phyloP scores from a whole-genome alignment of 2,797 vertebrate species.

The Cuculus canorus region DNA sequence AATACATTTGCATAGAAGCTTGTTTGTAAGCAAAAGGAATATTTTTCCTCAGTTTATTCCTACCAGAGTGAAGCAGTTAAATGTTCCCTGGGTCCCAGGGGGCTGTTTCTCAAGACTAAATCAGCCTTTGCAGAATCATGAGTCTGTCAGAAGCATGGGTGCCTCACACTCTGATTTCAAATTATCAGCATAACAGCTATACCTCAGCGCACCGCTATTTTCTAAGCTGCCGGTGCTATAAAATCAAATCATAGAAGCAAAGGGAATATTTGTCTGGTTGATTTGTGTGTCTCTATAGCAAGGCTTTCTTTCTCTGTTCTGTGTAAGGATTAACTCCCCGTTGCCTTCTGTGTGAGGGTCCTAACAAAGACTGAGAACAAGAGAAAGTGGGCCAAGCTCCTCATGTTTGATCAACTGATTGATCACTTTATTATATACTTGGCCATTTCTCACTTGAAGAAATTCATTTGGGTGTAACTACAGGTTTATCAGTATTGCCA shows the following conservation, averaged over 20 bases:
- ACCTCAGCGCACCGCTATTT: background rate
- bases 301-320: background rate
- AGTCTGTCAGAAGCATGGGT: background rate
- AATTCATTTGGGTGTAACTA: slow-evolving; percentile 46
- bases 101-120: background rate
- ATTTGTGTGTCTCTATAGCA: background rate
- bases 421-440: background rate
- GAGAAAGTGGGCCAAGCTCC: background rate
- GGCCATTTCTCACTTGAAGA: background rate
- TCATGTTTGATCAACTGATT: background rate
- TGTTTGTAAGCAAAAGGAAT: background rate
- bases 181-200: background rate
- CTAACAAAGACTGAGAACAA: background rate
- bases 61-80: background rate
- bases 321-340: fast-evolving
- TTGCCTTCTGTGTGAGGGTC: background rate
- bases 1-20: background rate
- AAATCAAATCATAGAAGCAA: background rate
- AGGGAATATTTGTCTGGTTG: background rate
- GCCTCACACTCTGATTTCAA: background rate
- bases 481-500: slow-evolving; percentile 45
- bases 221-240: background rate
- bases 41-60: background rate
- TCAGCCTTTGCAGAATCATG: background rate
- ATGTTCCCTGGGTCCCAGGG: background rate